phyloP scores from a whole-genome alignment of 2,888 invertebrate genomes.

The Eupithecia dodoneata region DNA sequence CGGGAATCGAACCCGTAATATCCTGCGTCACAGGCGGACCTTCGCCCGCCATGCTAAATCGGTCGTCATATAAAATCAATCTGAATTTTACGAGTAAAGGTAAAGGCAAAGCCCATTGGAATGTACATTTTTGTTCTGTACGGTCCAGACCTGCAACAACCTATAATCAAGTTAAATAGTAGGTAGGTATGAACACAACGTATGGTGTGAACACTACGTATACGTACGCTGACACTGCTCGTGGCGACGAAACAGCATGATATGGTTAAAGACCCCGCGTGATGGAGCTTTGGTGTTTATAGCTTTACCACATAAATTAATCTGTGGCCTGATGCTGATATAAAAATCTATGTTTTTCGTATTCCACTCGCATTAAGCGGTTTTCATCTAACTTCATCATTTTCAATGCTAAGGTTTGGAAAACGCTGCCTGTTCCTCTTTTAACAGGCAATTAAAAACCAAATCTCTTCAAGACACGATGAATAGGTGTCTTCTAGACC shows the following conservation, averaged over 20 bases:
- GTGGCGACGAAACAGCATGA: constrained; percentile 38
- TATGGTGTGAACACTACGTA: background rate
- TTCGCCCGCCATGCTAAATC: no score
- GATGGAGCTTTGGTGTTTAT: constrained; percentile 31
- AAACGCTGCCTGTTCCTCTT: background rate
- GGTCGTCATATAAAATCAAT: no score
- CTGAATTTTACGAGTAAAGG: no score
- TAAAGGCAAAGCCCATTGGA: no score
- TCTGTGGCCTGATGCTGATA: background rate
- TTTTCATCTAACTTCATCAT: background rate
- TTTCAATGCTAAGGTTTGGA: background rate
- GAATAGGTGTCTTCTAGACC: background rate
- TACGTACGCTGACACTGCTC: background rate
- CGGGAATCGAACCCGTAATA: no score
- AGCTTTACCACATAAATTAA: background rate
- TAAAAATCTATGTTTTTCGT: background rate
- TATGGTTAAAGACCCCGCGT: constrained; percentile 46
- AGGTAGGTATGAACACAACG: background rate
- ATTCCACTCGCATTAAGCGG: background rate
- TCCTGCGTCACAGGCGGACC: no score
- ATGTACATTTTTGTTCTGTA: no score
- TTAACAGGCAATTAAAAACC: background rate
- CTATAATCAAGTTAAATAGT: background rate
- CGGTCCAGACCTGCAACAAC: no score
- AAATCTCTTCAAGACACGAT: background rate